Base-by-base conservation (phyloP, 1,140 invertebrate species). In the Tenebrio molitor region DNA sequence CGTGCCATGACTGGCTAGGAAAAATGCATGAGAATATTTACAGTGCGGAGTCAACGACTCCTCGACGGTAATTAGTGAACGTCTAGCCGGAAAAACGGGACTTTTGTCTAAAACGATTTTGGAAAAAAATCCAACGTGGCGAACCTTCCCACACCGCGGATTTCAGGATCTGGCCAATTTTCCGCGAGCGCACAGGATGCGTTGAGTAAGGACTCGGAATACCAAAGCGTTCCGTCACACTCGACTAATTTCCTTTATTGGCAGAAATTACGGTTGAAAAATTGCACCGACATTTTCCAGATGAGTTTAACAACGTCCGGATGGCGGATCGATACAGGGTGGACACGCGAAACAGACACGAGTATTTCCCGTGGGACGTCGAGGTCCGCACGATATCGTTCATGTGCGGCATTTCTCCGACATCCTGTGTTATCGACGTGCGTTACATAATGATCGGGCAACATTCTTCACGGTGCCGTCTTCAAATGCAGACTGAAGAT, bases 11-110 rank as follows among this genome's bases (percentile, higher is more conserved):
- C 46, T 53, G 50, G 50, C 0, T 14, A 29, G 50, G 21, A 34
- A 58, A 33, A 58, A 33, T 58, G 23, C 50, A 58, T 58, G 50
- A 58, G 50, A 58, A 58, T 58, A 58, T 29, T 58, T 29, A 29
- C 50, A 29, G 19, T 58, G 21, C 21, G 29, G 23, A 58, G 50
- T 58, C 50, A 58, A 0, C 29, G 50, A 58, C 42, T 46, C 15
- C 4, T 17, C 15, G 4, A 23, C 2, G 12, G 23, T 29, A 58
- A 58, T 58, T 58, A 58, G 50, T 58, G 44, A 19, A 16, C 44
- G 50, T 58, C 50, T 58, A 29, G 50, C 23, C 50, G 50, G 10
- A 21, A 58, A 58, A 58, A 58, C 50, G 50, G 50, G 50, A 58
- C 50, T 15, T 46, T 15, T 3, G 14, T 15, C 42, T 17, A 46